Conservation (phyloP, 1,140 invertebrate genomes). For the Eufriesea mexicana region DNA sequence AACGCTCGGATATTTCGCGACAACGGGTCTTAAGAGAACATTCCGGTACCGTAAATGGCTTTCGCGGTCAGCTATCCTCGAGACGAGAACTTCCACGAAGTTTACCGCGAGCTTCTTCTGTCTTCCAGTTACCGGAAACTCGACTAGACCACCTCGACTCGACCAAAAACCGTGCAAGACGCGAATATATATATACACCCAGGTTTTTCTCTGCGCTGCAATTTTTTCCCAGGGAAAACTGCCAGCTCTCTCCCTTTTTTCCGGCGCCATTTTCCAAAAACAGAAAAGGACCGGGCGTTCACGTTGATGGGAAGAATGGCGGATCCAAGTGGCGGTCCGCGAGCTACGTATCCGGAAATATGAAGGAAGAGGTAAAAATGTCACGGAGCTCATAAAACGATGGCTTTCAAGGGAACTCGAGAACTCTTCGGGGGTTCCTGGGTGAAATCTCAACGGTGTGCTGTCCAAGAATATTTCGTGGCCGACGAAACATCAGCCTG, state of each 20-base stretch:
- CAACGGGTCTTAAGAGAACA: conserved; percentile 36
- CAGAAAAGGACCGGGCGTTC: not conserved
- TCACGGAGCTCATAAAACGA: conserved; percentile 9
- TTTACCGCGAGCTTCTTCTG: conserved; percentile 48
- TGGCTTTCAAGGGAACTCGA: conserved; percentile 17
- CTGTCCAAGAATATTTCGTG: conserved; percentile 38
- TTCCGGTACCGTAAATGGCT: conserved; percentile 49
- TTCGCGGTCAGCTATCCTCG: conserved; percentile 53
- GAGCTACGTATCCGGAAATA: not conserved
- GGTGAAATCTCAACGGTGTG: conserved; percentile 17
- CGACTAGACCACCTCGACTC: not conserved
- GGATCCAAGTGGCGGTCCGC: not conserved
- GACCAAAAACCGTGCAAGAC: conserved; percentile 18
- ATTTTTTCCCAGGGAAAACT: not conserved
- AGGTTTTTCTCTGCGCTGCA: not conserved
- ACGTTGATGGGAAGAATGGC: not conserved
- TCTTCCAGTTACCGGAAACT: conserved; percentile 32
- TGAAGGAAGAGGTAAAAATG: conserved; percentile 13
- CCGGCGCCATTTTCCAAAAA: not conserved
- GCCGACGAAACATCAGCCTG: not conserved
- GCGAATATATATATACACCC: not conserved
- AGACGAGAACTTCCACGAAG: conserved; percentile 44
- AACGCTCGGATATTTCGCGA: conserved; percentile 40
- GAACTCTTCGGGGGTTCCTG: not conserved
- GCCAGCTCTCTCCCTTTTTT: not conserved